Evolutionary conservation across 2,797 vertebrate species (phyloP).

Genomic region (Dromococcyx pavoninus): DNA sequence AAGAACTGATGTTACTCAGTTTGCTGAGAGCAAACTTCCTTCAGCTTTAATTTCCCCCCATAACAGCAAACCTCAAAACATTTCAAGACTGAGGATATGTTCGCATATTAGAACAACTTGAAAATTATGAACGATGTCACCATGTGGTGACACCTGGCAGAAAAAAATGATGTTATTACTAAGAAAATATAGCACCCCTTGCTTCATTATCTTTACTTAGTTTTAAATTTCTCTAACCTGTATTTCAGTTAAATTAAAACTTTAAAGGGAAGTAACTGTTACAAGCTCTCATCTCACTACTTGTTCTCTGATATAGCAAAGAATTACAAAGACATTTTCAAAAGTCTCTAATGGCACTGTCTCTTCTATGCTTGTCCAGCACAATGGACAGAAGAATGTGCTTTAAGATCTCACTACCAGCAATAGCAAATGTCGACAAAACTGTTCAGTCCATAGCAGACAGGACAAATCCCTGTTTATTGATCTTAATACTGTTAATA

Average conservation of each 20-base stretch:
- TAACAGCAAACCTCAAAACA: background rate
- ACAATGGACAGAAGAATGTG: background rate
- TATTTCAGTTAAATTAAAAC: background rate
- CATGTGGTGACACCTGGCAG: background rate
- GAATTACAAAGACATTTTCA: background rate
- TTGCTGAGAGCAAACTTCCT: background rate
- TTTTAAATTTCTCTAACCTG: background rate
- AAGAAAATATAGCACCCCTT: background rate
- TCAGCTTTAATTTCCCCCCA: background rate
- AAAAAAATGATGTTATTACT: background rate
- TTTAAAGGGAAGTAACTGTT: background rate
- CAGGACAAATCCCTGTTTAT: background rate
- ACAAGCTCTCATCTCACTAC: background rate
- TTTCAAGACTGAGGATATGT: background rate
- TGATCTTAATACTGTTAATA: background rate
- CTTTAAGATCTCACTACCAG: background rate
- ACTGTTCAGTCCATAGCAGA: background rate
- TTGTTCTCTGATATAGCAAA: background rate
- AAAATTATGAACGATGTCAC: background rate
- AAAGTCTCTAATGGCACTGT: background rate
- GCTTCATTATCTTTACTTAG: background rate
- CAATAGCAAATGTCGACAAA: background rate
- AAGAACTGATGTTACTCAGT: background rate
- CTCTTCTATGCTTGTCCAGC: background rate
- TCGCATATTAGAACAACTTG: background rate